Evolutionary conservation across 2,888 invertebrate species (phyloP).

Genomic region (Volucella inflata): DNA sequence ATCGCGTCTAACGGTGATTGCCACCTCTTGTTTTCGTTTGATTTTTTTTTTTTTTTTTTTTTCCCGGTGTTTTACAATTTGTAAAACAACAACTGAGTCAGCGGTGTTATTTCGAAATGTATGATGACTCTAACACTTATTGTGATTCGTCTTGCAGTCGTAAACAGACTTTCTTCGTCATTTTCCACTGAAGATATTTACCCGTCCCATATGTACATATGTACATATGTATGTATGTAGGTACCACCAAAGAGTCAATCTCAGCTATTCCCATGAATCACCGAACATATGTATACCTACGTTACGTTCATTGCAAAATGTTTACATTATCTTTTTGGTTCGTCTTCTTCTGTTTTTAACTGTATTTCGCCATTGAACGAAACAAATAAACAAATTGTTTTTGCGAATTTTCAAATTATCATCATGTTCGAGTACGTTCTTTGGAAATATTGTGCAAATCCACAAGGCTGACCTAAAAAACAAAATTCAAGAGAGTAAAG

Average conservation of each 20-base stretch:
- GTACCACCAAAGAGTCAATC: no score
- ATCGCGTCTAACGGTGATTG: no score
- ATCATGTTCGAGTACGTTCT: neutral
- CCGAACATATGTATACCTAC: no score
- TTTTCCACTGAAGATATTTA: slow-evolving; percentile 12
- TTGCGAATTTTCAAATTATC: slow-evolving; percentile 54
- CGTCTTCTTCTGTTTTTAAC: neutral
- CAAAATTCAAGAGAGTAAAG: neutral
- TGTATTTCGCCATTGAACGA: slow-evolving; percentile 2
- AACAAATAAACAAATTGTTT: slow-evolving; percentile 57
- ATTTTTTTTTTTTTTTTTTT: no score
- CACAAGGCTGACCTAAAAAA: no score
- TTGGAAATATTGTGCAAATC: no score
- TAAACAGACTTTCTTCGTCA: slow-evolving; percentile 65
- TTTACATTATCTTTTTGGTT: neutral
- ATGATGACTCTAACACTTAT: slow-evolving; percentile 28
- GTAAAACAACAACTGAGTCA: slow-evolving; percentile 34
- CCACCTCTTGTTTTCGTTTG: no score
- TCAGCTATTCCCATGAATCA: no score
- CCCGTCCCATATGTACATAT: neutral
- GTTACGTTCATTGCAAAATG: no score
- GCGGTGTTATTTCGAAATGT: slow-evolving; percentile 20
- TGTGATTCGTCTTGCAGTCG: neutral
- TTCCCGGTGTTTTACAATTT: neutral
- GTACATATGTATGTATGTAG: no score